Evolutionary conservation across 2,797 vertebrate species (phyloP).

Genomic region (Margarornis squamiger): DNA sequence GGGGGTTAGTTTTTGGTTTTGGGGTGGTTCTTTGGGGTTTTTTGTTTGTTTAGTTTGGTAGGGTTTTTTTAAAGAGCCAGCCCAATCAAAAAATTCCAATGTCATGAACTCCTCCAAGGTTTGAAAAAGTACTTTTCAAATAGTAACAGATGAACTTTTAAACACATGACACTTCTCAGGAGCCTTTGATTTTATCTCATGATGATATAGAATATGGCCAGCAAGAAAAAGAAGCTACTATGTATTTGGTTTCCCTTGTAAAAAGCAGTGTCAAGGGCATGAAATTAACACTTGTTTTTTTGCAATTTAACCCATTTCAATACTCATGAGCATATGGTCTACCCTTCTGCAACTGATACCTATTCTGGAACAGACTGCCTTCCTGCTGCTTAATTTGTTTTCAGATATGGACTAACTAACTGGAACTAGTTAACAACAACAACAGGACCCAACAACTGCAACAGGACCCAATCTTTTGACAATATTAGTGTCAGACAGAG

Average conservation of each 20-base stretch:
- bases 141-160: neutral
- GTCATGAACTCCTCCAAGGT: neutral
- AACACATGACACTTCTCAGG: neutral
- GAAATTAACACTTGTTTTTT: neutral
- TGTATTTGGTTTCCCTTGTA: neutral
- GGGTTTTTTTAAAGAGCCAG: neutral
- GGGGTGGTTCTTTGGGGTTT: neutral
- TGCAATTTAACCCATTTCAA: neutral
- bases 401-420: neutral
- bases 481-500: neutral
- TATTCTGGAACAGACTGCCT: neutral
- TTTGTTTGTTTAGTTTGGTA: neutral
- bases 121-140: neutral
- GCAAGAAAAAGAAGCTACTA: neutral
- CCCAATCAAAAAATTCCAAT: neutral
- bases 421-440: too few relatives aligned
- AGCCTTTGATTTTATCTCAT: neutral
- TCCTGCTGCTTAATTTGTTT: neutral
- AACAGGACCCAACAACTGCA: too few relatives aligned
- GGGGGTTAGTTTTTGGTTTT: neutral
- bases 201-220: neutral
- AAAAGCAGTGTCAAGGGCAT: neutral
- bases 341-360: neutral
- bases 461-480: neutral
- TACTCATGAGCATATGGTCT: neutral